Evolutionary conservation across 2,113 vertebrate genomes (phyloP).

Genomic region (Tor tambroides): DNA sequence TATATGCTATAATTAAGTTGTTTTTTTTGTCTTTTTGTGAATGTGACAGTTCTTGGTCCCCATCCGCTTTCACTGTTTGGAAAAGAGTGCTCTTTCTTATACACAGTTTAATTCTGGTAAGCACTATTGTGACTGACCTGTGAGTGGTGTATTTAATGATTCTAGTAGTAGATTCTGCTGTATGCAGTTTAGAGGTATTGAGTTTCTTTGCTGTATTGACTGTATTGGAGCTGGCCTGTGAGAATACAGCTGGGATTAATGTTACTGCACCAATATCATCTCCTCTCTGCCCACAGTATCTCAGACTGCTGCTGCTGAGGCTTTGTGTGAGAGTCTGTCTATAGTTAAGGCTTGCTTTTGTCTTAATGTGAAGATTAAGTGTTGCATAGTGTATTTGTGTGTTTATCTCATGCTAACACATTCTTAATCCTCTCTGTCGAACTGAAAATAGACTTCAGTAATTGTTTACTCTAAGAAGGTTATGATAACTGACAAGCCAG

Average conservation of each 20-base stretch:
- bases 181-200: neutral
- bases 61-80: neutral
- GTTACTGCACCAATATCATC: slow-evolving; percentile 25
- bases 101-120: neutral
- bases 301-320: neutral
- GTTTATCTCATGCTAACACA: slow-evolving; percentile 23
- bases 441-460: slow-evolving; percentile 10
- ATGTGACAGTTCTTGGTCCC: neutral
- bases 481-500: neutral
- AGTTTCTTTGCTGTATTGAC: slow-evolving; percentile 21
- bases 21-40: neutral
- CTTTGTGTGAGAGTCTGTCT: slow-evolving; percentile 30
- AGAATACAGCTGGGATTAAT: slow-evolving; percentile 30
- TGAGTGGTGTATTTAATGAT: neutral
- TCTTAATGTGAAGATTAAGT: neutral
- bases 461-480: neutral
- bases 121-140: neutral
- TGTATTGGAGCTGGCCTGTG: slow-evolving; percentile 19
- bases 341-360: neutral
- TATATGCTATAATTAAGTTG: neutral
- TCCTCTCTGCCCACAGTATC: slow-evolving; percentile 10
- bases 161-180: slow-evolving; percentile 22
- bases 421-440: neutral
- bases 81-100: neutral
- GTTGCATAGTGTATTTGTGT: neutral